Conservation (phyloP, 2,113 vertebrate species). For the Condylura cristata region DNA sequence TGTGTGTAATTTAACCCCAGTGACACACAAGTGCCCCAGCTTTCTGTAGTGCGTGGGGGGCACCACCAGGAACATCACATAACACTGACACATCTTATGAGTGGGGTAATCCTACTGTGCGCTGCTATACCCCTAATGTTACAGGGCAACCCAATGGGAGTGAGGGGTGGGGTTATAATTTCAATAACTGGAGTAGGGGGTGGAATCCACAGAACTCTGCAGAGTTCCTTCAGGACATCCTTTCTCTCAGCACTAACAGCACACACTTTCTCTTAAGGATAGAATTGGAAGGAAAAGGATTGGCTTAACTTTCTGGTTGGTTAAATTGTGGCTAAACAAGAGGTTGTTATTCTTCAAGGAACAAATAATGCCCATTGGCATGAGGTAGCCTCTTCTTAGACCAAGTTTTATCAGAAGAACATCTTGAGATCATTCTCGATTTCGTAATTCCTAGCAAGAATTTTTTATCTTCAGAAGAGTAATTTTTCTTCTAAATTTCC, state of each 20-base stretch:
- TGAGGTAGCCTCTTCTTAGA: not conserved
- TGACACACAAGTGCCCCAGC: not conserved
- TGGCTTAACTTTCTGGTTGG: not conserved
- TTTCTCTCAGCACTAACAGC: no score
- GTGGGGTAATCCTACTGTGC: not conserved
- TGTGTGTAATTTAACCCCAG: not conserved
- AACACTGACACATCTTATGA: not conserved
- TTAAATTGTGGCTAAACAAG: not conserved
- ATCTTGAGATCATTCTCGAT: not conserved
- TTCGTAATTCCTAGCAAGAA: not conserved
- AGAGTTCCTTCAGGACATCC: no score
- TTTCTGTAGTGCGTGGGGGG: not conserved
- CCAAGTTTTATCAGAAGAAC: not conserved
- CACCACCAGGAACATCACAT: not conserved
- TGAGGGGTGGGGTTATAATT: no score
- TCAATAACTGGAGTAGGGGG: no score
- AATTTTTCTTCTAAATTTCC: not conserved
- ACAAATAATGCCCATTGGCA: accelerated
- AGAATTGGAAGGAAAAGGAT: not conserved
- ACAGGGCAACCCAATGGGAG: no score
- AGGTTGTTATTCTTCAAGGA: not conserved
- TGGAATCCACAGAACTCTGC: no score
- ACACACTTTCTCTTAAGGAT: not conserved
- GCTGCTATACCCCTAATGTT: not conserved
- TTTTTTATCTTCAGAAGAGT: not conserved